A percentile compares a stretch with the other conserved stretches of the same genome.
Conservation (phyloP, 2,113 vertebrate genomes). For the Ptilorrhoa leucosticta region DNA sequence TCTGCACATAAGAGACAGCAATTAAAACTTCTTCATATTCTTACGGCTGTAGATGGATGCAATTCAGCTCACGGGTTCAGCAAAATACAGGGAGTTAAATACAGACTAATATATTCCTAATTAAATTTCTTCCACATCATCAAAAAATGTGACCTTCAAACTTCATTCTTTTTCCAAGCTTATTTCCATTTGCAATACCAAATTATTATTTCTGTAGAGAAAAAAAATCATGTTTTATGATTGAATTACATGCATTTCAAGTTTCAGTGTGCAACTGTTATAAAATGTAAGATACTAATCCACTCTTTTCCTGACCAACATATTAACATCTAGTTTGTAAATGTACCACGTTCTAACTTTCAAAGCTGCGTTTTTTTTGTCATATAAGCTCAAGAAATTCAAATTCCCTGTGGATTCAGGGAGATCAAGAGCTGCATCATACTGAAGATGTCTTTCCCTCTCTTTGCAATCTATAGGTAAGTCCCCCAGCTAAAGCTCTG, state of each 20-base stretch:
- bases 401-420: neutral
- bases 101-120: neutral
- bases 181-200: neutral
- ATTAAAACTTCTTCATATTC: neutral
- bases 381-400: neutral
- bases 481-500: neutral
- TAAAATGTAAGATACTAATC: neutral
- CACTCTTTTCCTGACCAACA: neutral
- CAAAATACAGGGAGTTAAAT: neutral
- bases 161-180: neutral
- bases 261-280: neutral
- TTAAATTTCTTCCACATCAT: neutral
- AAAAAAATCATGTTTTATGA: neutral
- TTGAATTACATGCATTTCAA: neutral
- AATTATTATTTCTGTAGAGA: neutral
- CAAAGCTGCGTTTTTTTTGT: neutral
- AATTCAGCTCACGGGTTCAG: neutral
- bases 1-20: neutral
- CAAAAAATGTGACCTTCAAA: neutral
- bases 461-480: neutral
- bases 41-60: neutral
- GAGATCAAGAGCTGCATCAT: neutral
- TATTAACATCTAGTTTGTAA: neutral
- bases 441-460: neutral
- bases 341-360: neutral